phyloP scores from a whole-genome alignment of 2,113 vertebrate genomes.

The Myiozetetes cayanensis region DNA sequence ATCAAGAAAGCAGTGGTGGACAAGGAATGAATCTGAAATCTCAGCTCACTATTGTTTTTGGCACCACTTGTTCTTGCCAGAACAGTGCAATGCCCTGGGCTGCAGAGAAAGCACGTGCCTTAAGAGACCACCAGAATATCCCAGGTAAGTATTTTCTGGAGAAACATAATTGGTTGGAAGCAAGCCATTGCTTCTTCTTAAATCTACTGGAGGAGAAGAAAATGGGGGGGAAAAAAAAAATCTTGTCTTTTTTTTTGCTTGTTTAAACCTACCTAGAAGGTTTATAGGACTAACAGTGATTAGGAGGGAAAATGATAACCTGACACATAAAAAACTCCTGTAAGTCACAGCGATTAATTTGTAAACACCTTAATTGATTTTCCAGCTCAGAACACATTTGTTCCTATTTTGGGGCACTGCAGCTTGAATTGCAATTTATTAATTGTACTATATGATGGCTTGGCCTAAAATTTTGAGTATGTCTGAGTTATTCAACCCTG shows the following conservation, averaged over 20 bases:
- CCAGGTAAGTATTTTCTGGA: slow-evolving; percentile 6
- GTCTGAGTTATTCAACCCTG: neutral
- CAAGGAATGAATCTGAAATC: slow-evolving; percentile 8
- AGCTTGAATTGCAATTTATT: slow-evolving; percentile 19
- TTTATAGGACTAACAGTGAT: neutral
- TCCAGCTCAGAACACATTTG: neutral
- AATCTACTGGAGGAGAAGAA: neutral
- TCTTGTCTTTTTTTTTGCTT: neutral
- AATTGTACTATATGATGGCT: neutral
- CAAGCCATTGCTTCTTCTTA: neutral
- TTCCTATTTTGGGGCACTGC: neutral
- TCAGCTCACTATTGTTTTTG: slow-evolving; percentile 9
- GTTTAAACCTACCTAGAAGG: neutral
- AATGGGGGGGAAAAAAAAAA: fast-evolving
- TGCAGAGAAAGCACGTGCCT: neutral
- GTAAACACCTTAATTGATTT: neutral
- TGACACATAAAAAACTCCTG: neutral
- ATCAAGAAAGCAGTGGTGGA: neutral
- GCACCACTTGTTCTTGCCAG: neutral
- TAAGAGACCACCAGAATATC: slow-evolving; percentile 24
- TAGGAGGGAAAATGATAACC: neutral
- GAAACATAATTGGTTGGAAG: neutral
- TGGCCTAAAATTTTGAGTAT: neutral
- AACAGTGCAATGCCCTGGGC: slow-evolving; percentile 35
- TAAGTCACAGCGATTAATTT: neutral